Conservation (phyloP, 2,797 vertebrate species). For the Epinephelus malabaricus region DNA sequence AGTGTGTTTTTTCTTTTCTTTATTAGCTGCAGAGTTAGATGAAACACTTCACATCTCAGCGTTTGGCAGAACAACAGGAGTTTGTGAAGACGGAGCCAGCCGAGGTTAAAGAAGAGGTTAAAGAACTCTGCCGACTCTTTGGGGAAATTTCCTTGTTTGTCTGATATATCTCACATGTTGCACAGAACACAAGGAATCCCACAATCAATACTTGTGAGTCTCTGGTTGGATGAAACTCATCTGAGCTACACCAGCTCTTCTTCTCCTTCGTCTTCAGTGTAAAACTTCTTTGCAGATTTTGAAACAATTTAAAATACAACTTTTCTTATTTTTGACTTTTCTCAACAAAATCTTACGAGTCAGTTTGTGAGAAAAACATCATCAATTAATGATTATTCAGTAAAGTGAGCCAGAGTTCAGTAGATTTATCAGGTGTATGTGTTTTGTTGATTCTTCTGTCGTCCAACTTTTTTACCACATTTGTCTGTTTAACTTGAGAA, state of each 20-base stretch:
- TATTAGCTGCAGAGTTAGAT: not conserved
- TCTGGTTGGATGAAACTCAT: constrained; percentile 40
- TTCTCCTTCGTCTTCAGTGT: not conserved
- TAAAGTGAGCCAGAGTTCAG: no score
- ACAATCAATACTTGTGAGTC: constrained; percentile 51
- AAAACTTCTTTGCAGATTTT: not conserved
- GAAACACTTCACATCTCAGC: constrained; percentile 16
- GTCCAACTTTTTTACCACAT: not conserved
- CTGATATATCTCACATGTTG: constrained; percentile 37
- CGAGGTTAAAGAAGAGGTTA: constrained; percentile 41
- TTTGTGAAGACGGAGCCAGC: not conserved
- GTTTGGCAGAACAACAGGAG: constrained; percentile 34
- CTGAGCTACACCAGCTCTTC: not conserved
- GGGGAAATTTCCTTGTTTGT: constrained; percentile 31
- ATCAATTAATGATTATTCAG: no score
- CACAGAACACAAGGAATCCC: constrained; percentile 34
- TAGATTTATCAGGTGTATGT: no score
- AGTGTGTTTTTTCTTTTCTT: not conserved
- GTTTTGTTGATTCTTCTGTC: no score
- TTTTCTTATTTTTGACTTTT: constrained; percentile 5
- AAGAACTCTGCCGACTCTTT: constrained; percentile 29
- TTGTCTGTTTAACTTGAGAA: not conserved
- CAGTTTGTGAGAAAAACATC: no score
- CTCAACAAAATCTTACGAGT: not conserved
- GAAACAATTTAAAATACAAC: not conserved